Conservation (phyloP, 2,113 vertebrate species). For the Carassius gibelio region DNA sequence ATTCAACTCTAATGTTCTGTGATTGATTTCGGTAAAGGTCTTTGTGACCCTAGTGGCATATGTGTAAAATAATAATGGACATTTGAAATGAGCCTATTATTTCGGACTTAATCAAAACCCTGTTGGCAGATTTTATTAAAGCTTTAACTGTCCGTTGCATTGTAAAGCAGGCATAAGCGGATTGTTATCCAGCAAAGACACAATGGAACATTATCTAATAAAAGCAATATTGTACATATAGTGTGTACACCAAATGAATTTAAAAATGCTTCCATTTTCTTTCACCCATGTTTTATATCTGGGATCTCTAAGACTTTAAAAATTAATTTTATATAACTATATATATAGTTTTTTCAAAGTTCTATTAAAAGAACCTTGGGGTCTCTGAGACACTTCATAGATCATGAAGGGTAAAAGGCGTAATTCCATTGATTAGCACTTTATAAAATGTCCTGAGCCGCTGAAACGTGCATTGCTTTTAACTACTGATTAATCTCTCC, state of each 20-base stretch:
- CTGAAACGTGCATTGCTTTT: slow-evolving; percentile 55
- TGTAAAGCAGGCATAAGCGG: background rate
- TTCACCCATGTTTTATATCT: background rate
- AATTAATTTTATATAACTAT: background rate
- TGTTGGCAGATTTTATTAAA: background rate
- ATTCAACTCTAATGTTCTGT: slow-evolving; percentile 5
- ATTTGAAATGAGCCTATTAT: background rate
- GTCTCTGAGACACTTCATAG: background rate
- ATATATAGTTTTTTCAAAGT: too few relatives aligned
- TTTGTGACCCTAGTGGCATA: background rate
- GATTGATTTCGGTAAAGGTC: background rate
- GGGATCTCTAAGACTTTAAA: background rate
- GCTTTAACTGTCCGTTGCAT: background rate
- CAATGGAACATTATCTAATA: background rate
- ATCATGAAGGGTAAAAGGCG: background rate
- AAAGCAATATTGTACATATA: background rate
- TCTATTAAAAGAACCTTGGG: background rate
- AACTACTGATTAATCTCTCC: slow-evolving; percentile 66
- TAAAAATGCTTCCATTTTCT: background rate
- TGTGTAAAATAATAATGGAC: slow-evolving; percentile 12
- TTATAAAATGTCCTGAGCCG: slow-evolving; percentile 37
- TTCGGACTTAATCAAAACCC: background rate
- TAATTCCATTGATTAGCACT: slow-evolving; percentile 56
- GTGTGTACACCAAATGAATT: background rate
- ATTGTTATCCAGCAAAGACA: background rate